These are phyloP conservation scores for Ctena decussata DNA, from an alignment of 2,888 invertebrate genomes.

Conservation along the genomic window DNA sequence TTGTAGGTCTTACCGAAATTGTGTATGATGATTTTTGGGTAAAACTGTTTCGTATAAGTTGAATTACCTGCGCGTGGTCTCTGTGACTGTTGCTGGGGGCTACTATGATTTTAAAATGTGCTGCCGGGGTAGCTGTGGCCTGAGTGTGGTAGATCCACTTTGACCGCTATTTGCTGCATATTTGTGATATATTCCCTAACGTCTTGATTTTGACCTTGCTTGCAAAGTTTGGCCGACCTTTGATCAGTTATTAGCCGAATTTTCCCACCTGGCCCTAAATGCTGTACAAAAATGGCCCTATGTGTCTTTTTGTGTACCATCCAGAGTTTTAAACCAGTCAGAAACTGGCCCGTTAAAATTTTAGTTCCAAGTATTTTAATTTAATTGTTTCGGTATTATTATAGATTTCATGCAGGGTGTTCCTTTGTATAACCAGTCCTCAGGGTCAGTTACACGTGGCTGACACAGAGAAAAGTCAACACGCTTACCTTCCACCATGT, in stretches of 20 bases:
- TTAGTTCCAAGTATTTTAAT: neutral
- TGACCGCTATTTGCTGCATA: neutral
- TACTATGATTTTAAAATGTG: neutral
- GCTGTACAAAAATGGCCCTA: neutral
- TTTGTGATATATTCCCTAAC: neutral
- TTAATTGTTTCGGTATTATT: neutral
- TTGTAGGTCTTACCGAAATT: neutral
- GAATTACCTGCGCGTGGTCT: neutral
- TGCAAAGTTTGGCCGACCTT: conserved; percentile 1
- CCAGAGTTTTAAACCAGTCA: neutral
- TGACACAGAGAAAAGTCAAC: neutral
- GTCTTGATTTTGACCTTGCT: neutral
- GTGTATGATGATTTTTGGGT: neutral
- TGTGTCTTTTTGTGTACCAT: neutral
- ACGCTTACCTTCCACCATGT: neutral
- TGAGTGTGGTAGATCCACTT: neutral
- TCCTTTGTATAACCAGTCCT: neutral
- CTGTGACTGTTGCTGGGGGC: too few relatives aligned
- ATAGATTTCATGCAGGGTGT: neutral
- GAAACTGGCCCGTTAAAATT: neutral
- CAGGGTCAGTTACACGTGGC: neutral
- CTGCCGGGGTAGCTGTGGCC: neutral
- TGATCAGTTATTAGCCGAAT: neutral
- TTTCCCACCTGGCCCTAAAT: neutral
- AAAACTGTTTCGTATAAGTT: neutral